Evolutionary conservation across 2,113 vertebrate species (phyloP), one percentile per base, ranked within the genome.

Genomic region (Coreoperca whiteheadi): DNA sequence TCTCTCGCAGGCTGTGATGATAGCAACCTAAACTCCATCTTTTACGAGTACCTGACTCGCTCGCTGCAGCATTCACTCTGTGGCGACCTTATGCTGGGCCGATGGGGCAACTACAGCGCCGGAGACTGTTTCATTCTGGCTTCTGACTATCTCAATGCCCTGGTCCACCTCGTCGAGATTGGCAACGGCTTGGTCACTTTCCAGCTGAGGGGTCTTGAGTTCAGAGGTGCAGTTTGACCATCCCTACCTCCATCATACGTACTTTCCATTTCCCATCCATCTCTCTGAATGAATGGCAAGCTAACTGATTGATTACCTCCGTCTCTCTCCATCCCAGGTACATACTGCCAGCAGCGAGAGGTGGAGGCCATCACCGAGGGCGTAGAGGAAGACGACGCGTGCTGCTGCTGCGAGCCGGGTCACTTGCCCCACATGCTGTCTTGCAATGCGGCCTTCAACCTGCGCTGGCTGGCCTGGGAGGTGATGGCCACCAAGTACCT

Each of bases 401-500:
- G 98, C 93, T 99, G 98, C 94, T 99, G 98, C 90, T 99, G 98
- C 21, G 95, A 97, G 79, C 97, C 97, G 0, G 98, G 98, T 6
- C 97, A 98, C 93, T 74, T 98, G 90, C 97, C 97, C 14, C 97
- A 99, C 91, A 92, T 98, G 86, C 84, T 99, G 41, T 99, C 98
- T 0, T 99, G 98, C 88, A 99, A 99, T 0, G 97, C 98, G 0
- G 97, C 98, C 74, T 99, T 99, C 50, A 97, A 97, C 91, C 96
- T 99, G 53, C 97, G 98, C 83, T 99, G 98, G 98, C 96, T 99
- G 92, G 97, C 98, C 28, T 99, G 98, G 98, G 98, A 99, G 91
- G 96, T 98, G 86, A 96, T 96, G 0, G 96, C 96, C 8, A 97
- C 96, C 1, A 99, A 98, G 92, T 99, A 99, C 90, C 96, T 99